Base-by-base conservation (phyloP, 2,113 vertebrate genomes). In the Speoplatyrhinus poulsoni region DNA sequence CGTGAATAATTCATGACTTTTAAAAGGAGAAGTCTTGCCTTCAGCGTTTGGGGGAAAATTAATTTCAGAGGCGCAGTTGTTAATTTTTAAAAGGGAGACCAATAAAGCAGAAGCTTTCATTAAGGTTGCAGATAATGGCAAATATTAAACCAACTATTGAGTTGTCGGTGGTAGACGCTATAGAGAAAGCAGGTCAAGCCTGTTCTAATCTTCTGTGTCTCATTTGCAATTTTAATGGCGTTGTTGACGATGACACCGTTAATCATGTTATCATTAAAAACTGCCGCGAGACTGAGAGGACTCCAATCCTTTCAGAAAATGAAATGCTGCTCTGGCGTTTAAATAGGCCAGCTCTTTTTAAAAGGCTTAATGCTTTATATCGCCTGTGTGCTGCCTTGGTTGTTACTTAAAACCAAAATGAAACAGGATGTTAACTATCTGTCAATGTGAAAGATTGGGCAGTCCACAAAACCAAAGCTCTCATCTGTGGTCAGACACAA, bases 1-100 rank as follows among this genome's bases (percentile, higher is more conserved):
- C 15, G 89, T 91, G 85, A 87, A 89, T 90, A 82, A 91, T 90
- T 89, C 77, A 89, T 33, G 12, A 48, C 56, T 60, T 79, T 60
- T 69, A 62, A 83, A 71, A 71, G 47, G 60, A 67, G 75, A 64
- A 56, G 69, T 70, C 68, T 74, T n/a, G 15, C 75, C 17, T 3
- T n/a, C 53, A 68, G 60, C 63, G 56, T 82, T 88, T 85, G 58
- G 32, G 70, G 36, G 36, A 5, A 65, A 76, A 80, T 71, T 65
- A 32, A 33, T 70, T 78, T 64, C 48, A 41, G 74, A 62, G 9
- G 60, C 67, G 26, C n/a, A 6, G 15, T 60, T 68, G 55, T 69
- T 62, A 59, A 12, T 64, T 70, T 56, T 46, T 26, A 26, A 26
- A 67, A 62, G 55, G 60, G 48, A 62, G 26, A 69, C 50, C 12